phyloP scores from a whole-genome alignment of 2,797 vertebrate genomes.

The Petrocephalus sullivani region DNA sequence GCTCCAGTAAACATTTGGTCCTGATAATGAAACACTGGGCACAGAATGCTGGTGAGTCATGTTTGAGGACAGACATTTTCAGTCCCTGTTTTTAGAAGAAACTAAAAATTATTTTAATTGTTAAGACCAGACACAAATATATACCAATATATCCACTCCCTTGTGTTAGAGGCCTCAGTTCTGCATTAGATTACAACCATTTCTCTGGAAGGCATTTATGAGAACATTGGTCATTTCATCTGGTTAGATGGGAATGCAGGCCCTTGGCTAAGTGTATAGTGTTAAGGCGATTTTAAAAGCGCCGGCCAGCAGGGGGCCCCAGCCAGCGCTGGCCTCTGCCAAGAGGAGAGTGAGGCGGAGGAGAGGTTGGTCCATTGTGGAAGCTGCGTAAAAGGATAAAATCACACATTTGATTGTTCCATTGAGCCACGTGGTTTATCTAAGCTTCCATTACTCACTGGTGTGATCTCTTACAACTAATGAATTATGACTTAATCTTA shows the following conservation, averaged over 20 bases:
- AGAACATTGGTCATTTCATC: slow-evolving; percentile 12
- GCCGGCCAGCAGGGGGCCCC: slow-evolving; percentile 69
- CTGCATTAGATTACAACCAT: slow-evolving; percentile 43
- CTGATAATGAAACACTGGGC: slow-evolving; percentile 52
- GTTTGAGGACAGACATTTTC: slow-evolving; percentile 29
- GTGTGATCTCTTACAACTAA: slow-evolving; percentile 24
- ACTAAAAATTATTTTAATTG: slow-evolving; percentile 30
- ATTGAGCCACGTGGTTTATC: slow-evolving; percentile 39
- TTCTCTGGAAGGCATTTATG: slow-evolving; percentile 46
- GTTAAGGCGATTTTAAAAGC: slow-evolving; percentile 67
- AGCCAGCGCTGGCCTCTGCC: slow-evolving; percentile 75
- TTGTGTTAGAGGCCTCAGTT: slow-evolving; percentile 28
- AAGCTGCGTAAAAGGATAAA: slow-evolving; percentile 79
- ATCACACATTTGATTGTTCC: slow-evolving; percentile 66
- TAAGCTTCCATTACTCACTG: slow-evolving; percentile 45
- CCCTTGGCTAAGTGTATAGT: slow-evolving; percentile 41
- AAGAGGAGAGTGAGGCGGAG: slow-evolving; percentile 66
- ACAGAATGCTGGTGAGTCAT: slow-evolving; percentile 44
- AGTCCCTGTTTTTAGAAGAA: slow-evolving; percentile 25
- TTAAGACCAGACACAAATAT: slow-evolving; percentile 23
- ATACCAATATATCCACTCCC: slow-evolving; percentile 23
- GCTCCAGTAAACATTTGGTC: slow-evolving; percentile 19
- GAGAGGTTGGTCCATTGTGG: slow-evolving; percentile 73
- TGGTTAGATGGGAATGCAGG: slow-evolving; percentile 21
- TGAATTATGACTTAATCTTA: neutral